phyloP scores from a whole-genome alignment of 1,140 invertebrate genomes.

The Macrobrachium nipponense region DNA sequence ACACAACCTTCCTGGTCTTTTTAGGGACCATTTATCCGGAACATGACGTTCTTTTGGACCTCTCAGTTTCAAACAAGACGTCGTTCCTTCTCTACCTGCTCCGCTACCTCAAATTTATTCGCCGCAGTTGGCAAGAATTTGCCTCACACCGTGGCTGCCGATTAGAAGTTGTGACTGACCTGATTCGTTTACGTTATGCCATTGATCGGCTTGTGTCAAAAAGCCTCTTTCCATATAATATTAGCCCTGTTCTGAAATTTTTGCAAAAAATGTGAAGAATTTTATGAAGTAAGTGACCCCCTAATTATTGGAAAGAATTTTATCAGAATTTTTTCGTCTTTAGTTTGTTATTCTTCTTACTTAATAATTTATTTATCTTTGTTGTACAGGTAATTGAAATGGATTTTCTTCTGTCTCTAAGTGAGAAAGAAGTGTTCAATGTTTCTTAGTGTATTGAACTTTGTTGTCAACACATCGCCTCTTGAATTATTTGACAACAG shows the following conservation, averaged over 20 bases:
- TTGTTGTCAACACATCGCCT: too few species aligned
- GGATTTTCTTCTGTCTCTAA: too few species aligned
- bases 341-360: background rate
- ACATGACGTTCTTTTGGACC: conserved; percentile 84
- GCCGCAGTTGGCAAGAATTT: conserved; percentile 86
- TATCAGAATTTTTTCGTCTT: background rate
- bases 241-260: conserved; percentile 85
- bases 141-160: conserved; percentile 81
- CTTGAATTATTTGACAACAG: too few species aligned
- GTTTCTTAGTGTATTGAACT: too few species aligned
- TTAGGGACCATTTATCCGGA: conserved; percentile 85
- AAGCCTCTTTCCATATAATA: conserved; percentile 89
- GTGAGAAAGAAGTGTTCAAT: too few species aligned
- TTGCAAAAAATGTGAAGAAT: conserved; percentile 85
- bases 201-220: conserved; percentile 85
- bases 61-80: conserved; percentile 90
- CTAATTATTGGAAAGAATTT: background rate
- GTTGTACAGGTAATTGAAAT: background rate
- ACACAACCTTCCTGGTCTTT: conserved; percentile 86
- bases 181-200: conserved; percentile 82
- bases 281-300: conserved; percentile 76
- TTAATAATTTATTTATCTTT: background rate
- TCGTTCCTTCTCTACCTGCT: conserved; percentile 89
- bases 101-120: conserved; percentile 86
- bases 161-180: conserved; percentile 84